Conservation (phyloP, 2,888 invertebrate species). For the Phragmatobia fuliginosa region DNA sequence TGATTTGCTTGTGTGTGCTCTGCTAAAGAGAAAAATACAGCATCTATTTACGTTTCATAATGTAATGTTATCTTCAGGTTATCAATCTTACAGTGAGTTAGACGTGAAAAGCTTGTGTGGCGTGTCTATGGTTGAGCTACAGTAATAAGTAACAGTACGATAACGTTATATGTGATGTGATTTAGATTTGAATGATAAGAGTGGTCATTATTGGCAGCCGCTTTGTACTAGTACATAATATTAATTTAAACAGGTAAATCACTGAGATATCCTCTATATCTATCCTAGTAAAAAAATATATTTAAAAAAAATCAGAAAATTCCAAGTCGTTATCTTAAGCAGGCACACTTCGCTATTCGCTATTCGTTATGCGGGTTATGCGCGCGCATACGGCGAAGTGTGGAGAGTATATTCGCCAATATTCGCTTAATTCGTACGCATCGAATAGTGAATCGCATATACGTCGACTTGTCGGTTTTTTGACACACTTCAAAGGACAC, state of each 20-base stretch:
- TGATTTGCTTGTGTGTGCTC: not conserved
- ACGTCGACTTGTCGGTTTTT: no score
- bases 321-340: not conserved
- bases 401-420: no score
- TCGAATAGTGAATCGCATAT: no score
- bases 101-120: constrained; percentile 7
- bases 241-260: not conserved
- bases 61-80: not conserved
- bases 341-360: no score
- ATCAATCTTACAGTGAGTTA: not conserved
- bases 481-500: no score
- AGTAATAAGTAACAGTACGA: constrained; percentile 40
- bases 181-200: constrained; percentile 59
- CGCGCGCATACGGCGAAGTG: no score
- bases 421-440: no score
- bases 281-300: no score
- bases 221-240: not conserved
- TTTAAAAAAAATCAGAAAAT: not conserved
- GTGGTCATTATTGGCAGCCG: constrained; percentile 23
- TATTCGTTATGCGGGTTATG: no score
- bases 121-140: constrained; percentile 44
- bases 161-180: constrained; percentile 59
- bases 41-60: constrained; percentile 4
- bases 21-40: not conserved
- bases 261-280: no score